Conservation (phyloP, 2,797 vertebrate species). For the Numenius phaeopus region DNA sequence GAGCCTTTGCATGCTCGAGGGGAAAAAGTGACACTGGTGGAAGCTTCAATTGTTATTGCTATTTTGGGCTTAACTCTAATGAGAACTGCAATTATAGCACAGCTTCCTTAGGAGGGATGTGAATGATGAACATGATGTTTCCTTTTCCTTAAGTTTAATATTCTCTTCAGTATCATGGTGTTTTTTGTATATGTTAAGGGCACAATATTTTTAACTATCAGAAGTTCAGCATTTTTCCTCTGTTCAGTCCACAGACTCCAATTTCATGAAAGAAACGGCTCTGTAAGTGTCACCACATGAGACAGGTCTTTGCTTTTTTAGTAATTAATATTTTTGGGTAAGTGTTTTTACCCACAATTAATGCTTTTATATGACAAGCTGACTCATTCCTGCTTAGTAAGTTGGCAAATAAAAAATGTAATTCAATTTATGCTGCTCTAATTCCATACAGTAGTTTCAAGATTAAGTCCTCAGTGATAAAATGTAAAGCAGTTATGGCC, state of each 20-base stretch:
- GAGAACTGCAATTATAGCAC: neutral
- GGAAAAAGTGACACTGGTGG: slow-evolving; percentile 17
- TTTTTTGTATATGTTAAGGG: slow-evolving; percentile 40
- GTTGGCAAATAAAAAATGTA: neutral
- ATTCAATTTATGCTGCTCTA: neutral
- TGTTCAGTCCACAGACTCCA: neutral
- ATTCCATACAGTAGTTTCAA: neutral
- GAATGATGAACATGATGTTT: slow-evolving; percentile 36
- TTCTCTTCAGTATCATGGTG: neutral
- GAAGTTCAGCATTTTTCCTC: neutral
- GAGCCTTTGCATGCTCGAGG: neutral
- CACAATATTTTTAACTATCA: slow-evolving; percentile 18
- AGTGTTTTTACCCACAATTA: neutral
- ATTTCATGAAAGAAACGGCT: neutral
- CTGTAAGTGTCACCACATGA: neutral
- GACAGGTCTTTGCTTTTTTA: neutral
- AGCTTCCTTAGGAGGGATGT: slow-evolving; percentile 62
- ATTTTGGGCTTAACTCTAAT: slow-evolving; percentile 32
- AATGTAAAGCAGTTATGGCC: neutral
- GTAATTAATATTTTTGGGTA: slow-evolving; percentile 21
- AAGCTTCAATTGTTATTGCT: slow-evolving; percentile 12
- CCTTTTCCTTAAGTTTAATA: slow-evolving; percentile 49
- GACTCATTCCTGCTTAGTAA: neutral
- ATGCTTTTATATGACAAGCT: neutral
- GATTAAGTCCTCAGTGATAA: neutral